Percentiles rank a stretch among this genome's conserved stretches.
phyloP scores from a whole-genome alignment of 1,140 invertebrate genomes.

The Drosophila quadrilineata region DNA sequence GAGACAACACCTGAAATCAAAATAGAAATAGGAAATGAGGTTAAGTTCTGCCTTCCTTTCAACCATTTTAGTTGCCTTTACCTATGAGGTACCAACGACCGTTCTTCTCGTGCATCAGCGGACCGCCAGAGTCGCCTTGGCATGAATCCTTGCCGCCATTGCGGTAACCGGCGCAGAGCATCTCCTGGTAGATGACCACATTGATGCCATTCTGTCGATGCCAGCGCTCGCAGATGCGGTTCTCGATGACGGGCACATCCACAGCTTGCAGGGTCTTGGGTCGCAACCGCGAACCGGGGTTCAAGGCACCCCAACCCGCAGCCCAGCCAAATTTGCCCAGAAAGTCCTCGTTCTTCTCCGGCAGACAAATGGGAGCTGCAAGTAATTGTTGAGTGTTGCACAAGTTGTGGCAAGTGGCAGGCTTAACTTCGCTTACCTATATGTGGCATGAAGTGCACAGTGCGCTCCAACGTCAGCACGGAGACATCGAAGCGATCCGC shows the following conservation, averaged over 20 bases:
- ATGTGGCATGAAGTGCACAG: conserved; percentile 94
- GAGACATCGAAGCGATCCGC: conserved; percentile 95
- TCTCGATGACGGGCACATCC: conserved; percentile 95
- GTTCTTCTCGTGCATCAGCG: conserved; percentile 92
- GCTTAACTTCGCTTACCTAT: conserved; percentile 83
- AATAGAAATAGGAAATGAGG: background rate
- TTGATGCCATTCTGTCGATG: conserved; percentile 92
- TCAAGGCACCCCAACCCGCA: conserved; percentile 96
- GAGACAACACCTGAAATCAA: conserved; percentile 90
- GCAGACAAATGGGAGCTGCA: conserved; percentile 93
- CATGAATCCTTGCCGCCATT: conserved; percentile 90
- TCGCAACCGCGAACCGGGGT: conserved; percentile 90
- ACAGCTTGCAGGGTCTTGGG: conserved; percentile 96
- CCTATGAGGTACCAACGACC: conserved; percentile 93
- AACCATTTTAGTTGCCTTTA: no score
- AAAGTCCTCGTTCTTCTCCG: conserved; percentile 94
- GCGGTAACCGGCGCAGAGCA: conserved; percentile 97
- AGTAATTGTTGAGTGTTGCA: background rate
- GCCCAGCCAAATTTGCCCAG: conserved; percentile 95
- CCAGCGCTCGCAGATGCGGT: conserved; percentile 91
- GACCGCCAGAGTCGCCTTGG: conserved; percentile 93
- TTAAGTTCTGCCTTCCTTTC: no score
- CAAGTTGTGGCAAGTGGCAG: background rate
- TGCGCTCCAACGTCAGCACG: conserved; percentile 92
- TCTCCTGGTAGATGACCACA: conserved; percentile 96